Base-by-base conservation (phyloP, 30 jellyfish, hydroid and myxozoan species). In the Cassiopea xamachana region DNA sequence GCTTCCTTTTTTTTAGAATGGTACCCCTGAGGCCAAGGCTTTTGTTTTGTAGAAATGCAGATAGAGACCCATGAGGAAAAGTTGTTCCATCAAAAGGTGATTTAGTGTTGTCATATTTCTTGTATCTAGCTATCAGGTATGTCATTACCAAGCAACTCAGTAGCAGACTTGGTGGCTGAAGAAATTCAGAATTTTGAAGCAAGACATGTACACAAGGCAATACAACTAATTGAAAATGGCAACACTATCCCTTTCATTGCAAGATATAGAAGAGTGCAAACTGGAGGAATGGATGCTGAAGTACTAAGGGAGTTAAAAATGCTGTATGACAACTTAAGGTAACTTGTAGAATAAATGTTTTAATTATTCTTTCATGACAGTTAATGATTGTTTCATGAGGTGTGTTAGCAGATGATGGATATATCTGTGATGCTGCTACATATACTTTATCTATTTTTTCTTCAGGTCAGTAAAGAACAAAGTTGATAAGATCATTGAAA, bases 231-330 rank as follows among this genome's bases (percentile, higher is more conserved):
- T 2, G 95, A 92, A 44, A 60, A 80, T 13, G 98, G 86, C 79
- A 84, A 84, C 85, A 86, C 96, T 39, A 85, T 92, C 46, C 98
- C 98, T 12, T 92, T 92, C 80, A 92, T 92, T 61, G 98, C 98
- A 59, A 86, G 98, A 86, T 92, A 92, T 83, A 92, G 98, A 73
- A 86, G 88, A 62, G 78, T 46, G 46, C 92, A 87, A 60, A 92
- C 92, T 2, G 95, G 98, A 17, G 98, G 98, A 5, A 73, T 92
- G 93, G 98, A 92, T 74, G 95, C 98, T 55, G 89, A 81, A n/a
- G 59, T 16, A 44, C 76, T 92, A 19, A 60, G 98, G 46, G 87
- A 86, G 19, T 45, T 92, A 58, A 81, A 92, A 72, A 77, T 58
- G 48, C 51, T 87, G 19, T 74, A 86, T 87, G 98, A 86, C 43